A percentile compares a stretch with the other conserved stretches of the same genome.
Conservation (phyloP, 1,140 invertebrate species). For the Drosophila kikkawai region DNA sequence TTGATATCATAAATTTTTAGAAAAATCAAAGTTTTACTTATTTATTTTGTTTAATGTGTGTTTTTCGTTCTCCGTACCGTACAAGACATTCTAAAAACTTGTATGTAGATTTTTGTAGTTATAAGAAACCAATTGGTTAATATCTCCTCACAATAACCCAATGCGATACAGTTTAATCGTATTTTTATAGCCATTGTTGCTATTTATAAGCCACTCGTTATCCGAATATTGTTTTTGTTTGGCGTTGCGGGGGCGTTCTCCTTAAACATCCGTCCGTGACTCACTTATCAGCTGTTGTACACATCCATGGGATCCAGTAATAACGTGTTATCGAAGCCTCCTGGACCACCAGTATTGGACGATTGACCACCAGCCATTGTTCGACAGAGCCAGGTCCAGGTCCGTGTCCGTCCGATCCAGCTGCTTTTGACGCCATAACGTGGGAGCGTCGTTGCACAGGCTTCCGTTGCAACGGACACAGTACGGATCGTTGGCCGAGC, state of each 20-base stretch:
- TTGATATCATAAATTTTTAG: no score
- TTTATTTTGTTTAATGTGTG: no score
- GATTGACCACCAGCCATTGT: constrained; percentile 17
- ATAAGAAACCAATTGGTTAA: background rate
- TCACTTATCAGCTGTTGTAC: constrained; percentile 6
- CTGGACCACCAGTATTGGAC: constrained; percentile 35
- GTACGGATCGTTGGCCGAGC: constrained; percentile 71
- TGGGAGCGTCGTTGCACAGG: constrained; percentile 67
- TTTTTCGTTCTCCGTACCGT: no score
- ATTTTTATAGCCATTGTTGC: background rate
- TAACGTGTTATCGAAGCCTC: constrained; percentile 9
- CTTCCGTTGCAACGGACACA: constrained; percentile 77
- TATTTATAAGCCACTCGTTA: constrained; percentile 9
- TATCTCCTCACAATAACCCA: background rate
- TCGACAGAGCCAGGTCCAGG: background rate
- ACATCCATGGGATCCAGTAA: background rate
- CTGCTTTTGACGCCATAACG: constrained; percentile 45
- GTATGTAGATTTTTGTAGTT: no score
- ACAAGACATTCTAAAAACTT: no score
- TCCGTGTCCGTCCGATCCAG: background rate
- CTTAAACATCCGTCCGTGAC: background rate
- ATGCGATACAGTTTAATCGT: background rate
- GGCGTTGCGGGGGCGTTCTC: constrained; percentile 12
- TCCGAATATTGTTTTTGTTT: background rate
- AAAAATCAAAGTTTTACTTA: no score